Percentiles rank a stretch among this genome's conserved stretches.
Conservation (phyloP, 2,113 vertebrate species). For the Gobius niger region DNA sequence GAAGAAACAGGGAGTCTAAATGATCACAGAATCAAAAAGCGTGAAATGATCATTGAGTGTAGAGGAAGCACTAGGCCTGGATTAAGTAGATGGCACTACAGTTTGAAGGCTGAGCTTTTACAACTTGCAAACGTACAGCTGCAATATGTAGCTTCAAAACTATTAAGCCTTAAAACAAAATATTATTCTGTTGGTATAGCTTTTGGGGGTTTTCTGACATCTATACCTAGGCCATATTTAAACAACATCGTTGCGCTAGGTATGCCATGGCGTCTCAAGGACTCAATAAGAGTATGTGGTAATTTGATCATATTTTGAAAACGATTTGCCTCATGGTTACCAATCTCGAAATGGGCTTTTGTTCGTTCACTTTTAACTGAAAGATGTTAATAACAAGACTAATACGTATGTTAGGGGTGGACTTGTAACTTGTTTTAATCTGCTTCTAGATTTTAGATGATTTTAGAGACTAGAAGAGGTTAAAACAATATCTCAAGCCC, state of each 20-base stretch:
- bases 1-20: slow-evolving; percentile 9
- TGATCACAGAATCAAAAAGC: slow-evolving; percentile 17
- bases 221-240: no score
- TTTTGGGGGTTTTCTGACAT: background rate
- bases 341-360: background rate
- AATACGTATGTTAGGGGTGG: slow-evolving; percentile 1
- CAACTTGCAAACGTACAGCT: slow-evolving; percentile 19
- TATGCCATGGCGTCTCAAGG: background rate
- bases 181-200: slow-evolving; percentile 9
- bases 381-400: no score
- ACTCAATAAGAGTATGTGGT: background rate
- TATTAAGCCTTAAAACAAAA: background rate
- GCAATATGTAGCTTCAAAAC: slow-evolving; percentile 15
- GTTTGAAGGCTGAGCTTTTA: slow-evolving; percentile 21
- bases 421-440: slow-evolving; percentile 23
- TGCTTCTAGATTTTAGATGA: background rate
- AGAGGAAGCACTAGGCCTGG: slow-evolving; percentile 32
- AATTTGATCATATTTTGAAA: background rate
- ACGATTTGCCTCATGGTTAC: background rate
- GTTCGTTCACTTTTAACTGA: background rate
- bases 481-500: slow-evolving; percentile 13
- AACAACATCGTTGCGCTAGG: background rate
- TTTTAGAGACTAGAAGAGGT: slow-evolving; percentile 15
- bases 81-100: slow-evolving; percentile 35
- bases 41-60: slow-evolving; percentile 17